Percentiles rank a stretch among this genome's conserved stretches.
phyloP scores from a whole-genome alignment of 2,888 invertebrate species.

The Sthenelais limicola region DNA sequence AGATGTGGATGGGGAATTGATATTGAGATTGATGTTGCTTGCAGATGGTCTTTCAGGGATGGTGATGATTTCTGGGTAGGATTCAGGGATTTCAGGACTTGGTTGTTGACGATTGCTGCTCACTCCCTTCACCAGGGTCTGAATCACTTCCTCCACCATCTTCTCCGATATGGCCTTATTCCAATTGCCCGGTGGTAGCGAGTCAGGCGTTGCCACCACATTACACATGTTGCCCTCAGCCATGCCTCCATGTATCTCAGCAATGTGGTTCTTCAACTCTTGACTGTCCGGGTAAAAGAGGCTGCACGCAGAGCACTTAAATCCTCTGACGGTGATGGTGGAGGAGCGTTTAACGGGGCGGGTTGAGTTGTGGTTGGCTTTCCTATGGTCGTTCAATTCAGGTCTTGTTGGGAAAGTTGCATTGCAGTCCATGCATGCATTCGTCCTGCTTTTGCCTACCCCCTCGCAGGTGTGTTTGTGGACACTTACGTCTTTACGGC shows the following conservation, averaged over 20 bases:
- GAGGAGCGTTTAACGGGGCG: neutral
- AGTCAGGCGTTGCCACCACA: conserved; percentile 22
- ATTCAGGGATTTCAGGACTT: too few relatives aligned
- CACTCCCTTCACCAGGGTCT: conserved; percentile 2
- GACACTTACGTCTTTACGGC: conserved; percentile 20
- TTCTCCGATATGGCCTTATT: conserved; percentile 4
- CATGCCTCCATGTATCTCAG: neutral
- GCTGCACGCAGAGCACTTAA: conserved; percentile 16
- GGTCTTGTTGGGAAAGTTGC: neutral
- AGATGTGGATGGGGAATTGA: neutral
- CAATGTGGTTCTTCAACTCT: conserved; percentile 18
- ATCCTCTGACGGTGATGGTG: conserved; percentile 9
- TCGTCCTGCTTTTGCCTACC: conserved; percentile 17
- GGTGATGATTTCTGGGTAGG: too few relatives aligned
- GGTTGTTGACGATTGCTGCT: too few relatives aligned
- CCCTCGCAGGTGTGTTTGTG: conserved; percentile 31
- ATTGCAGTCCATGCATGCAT: conserved; percentile 33
- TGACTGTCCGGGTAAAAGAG: conserved; percentile 11
- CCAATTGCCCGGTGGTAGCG: neutral
- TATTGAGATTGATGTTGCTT: too few relatives aligned
- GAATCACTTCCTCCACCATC: conserved; percentile 19
- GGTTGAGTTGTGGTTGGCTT: neutral
- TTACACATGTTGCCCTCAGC: conserved; percentile 15
- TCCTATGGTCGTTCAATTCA: neutral
- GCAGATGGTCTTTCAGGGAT: too few relatives aligned